These are phyloP conservation scores for Ceratotherium simum DNA, from an alignment of 2,113 vertebrate species.

Conservation along the genomic window DNA sequence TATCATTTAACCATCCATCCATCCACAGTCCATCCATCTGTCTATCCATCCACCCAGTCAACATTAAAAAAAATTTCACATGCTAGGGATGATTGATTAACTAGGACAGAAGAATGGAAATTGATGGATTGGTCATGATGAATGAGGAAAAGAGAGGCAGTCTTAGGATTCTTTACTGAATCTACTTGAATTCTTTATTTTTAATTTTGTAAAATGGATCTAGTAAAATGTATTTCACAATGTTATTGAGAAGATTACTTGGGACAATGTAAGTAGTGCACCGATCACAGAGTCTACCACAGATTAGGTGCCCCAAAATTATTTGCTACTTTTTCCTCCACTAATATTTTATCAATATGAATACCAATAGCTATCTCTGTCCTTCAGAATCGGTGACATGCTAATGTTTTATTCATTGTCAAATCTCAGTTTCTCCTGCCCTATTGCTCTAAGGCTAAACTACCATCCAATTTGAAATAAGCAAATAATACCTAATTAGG, in stretches of 20 bases:
- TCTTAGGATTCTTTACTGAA: neutral
- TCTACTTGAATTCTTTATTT: neutral
- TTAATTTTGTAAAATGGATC: neutral
- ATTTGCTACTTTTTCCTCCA: neutral
- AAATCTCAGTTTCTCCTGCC: neutral
- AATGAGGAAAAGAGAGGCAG: neutral
- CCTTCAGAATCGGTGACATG: neutral
- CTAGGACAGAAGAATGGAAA: neutral
- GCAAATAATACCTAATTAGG: neutral
- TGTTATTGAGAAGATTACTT: neutral
- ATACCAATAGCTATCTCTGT: neutral
- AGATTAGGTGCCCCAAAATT: neutral
- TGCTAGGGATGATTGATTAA: neutral
- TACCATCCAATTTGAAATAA: neutral
- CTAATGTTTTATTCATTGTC: neutral
- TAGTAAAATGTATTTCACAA: neutral
- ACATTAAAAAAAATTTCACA: neutral
- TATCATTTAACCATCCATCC: neutral
- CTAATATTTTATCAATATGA: neutral
- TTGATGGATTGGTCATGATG: neutral
- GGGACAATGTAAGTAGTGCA: neutral
- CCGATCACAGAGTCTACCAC: neutral
- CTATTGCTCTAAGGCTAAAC: neutral
- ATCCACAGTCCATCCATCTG: neutral
- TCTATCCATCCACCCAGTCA: neutral